Evolutionary conservation across 2,797 vertebrate genomes (phyloP).

Genomic region (Rhabdophis nuchalis): DNA sequence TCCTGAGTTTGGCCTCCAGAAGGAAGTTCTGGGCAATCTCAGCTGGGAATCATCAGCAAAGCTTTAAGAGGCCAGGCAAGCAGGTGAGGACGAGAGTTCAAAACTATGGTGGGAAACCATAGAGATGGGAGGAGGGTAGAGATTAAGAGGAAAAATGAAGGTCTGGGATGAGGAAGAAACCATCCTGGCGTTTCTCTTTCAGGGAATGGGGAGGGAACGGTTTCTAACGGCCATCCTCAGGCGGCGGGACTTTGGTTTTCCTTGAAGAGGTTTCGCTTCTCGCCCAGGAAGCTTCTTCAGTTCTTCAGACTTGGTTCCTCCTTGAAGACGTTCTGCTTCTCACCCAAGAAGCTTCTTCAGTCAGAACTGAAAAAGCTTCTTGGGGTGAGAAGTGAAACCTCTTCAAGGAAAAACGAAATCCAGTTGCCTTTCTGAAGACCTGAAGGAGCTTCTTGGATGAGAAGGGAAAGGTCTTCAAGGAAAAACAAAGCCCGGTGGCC

Average conservation of each 20-base stretch:
- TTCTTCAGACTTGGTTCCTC: neutral
- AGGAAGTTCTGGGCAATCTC: neutral
- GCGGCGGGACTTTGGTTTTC: too few relatives aligned
- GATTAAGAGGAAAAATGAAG: neutral
- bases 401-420: too few relatives aligned
- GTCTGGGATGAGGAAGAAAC: neutral
- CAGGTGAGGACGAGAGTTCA: neutral
- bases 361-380: too few relatives aligned
- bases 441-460: neutral
- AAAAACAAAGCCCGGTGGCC: neutral
- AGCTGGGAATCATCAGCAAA: neutral
- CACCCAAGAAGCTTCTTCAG: neutral
- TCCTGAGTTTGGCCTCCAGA: neutral
- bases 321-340: neutral
- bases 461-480: fast-evolving
- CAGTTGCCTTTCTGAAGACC: too few relatives aligned
- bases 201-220: fast-evolving
- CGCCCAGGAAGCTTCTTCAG: too few relatives aligned
- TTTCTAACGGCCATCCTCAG: neutral
- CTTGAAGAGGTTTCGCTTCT: too few relatives aligned
- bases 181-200: neutral
- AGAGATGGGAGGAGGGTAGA: neutral
- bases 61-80: neutral
- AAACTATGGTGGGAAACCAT: neutral
- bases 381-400: fast-evolving